Base-by-base conservation (phyloP, 1,140 invertebrate species). In the Drosophila equinoxialis region DNA sequence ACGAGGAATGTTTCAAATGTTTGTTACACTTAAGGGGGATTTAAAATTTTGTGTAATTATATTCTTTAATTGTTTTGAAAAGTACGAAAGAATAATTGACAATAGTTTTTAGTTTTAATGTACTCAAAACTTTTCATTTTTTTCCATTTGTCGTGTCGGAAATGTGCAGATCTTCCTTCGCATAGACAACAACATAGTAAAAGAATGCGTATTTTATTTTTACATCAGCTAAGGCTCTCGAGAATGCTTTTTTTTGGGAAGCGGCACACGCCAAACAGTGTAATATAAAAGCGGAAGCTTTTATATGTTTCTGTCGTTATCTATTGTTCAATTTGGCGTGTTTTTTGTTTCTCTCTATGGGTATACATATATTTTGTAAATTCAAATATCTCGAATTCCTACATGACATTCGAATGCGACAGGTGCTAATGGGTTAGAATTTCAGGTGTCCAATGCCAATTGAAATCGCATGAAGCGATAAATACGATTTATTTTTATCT, bases 401-500 rank as follows among this genome's bases (percentile, higher is more conserved):
- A 37, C 13, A 35, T 48, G 84, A 67, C 84, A 60, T 74, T 55
- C 35, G 17, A 51, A 48, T 35, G 62, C 71, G 80, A 87, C 84
- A 87, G 84, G 80, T 89, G 84, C 80, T 87, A 89, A 87, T 89
- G 64, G 74, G 68, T 65, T 65, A 41, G 61, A 68, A 86, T 85
- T 78, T 78, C 63, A 69, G 66, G 76, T 75, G 76, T 68, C 62
- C 66, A 82, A 66, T 71, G 74, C 77, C 81, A 84, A 70, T 55
- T 71, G 57, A 84, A 69, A 67, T 17, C 11, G 37, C 83, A 87
- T 79, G 79, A 79, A 87, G 55, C 83, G 20, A 23, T 23, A 74
- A 87, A 79, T 77, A 77, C 82, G 71, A 68, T 68, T 35, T 65
- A 20, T 61, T 73, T 77, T 63, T 60, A 42, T 58, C 58, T 77